Evolutionary conservation across 2,888 invertebrate species (phyloP).

Genomic region (Papilio gigon): DNA sequence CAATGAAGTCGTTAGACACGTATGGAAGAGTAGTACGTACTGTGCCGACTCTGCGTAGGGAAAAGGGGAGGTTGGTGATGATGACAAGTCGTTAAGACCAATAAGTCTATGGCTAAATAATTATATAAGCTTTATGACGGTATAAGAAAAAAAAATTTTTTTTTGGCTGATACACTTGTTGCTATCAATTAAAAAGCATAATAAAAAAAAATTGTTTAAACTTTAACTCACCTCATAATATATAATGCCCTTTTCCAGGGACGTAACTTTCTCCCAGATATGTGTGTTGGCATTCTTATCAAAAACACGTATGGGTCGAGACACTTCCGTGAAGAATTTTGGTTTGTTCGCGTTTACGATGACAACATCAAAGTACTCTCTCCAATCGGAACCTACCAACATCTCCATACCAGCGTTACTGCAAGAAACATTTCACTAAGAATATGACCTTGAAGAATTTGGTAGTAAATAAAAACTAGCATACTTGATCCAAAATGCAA

Average conservation of each 20-base stretch:
- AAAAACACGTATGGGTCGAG: constrained; percentile 94
- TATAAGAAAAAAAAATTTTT: too few species aligned
- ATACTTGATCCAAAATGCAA: not conserved
- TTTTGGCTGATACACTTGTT: too few species aligned
- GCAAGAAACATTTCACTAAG: constrained; percentile 50
- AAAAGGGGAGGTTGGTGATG: too few species aligned
- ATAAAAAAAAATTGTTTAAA: too few species aligned
- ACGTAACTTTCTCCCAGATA: constrained; percentile 95
- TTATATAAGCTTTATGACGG: too few species aligned
- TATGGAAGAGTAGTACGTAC: too few species aligned
- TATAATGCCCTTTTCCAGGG: constrained; percentile 92
- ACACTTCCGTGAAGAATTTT: constrained; percentile 95
- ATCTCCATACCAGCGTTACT: constrained; percentile 96
- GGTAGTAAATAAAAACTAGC: not conserved
- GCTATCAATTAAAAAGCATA: too few species aligned
- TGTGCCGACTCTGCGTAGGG: too few species aligned
- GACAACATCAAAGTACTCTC: constrained; percentile 95
- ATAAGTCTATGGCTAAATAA: too few species aligned
- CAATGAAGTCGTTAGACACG: too few species aligned
- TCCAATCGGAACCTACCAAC: constrained; percentile 94
- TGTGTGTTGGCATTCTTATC: constrained; percentile 91
- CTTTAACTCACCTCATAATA: constrained; percentile 90
- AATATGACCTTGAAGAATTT: not conserved
- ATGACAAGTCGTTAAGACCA: too few species aligned
- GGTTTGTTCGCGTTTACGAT: constrained; percentile 98